Evolutionary conservation across 2,113 vertebrate genomes (phyloP), one percentile per base, ranked within the genome.

Genomic region (Hemicordylus capensis): DNA sequence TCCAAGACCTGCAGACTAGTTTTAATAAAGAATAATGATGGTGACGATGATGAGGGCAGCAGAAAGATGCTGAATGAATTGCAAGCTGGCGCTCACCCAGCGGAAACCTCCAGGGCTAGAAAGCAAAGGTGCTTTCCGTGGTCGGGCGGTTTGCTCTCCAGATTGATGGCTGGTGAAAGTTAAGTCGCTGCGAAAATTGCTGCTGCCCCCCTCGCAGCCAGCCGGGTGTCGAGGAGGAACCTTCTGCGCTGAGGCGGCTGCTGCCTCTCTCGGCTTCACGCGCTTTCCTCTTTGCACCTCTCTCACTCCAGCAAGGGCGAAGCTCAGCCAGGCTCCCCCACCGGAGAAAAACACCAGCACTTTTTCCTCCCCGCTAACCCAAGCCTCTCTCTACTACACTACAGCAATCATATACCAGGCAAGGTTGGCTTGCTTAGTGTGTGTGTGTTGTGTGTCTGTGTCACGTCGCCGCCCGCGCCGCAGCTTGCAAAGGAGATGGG

Each of bases 81-180:
- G n/a, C n/a, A n/a, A n/a, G n/a, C n/a, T n/a, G 6, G 14, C 58
- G 82, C 85, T 87, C 64, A 87, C 85, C 85, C 80, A 37, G 39
- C 34, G 26, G 79, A 26, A 26, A 67, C 72, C 72, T 81, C 78
- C 51, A 48, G 39, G 79, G 76, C 58, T 28, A 77, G 74, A 59
- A 67, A 76, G n/a, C 54, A 82, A 31, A 61, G 74, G 12, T 72
- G 85, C 51, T n/a, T 61, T 26, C 66, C 76, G 31, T 24, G 73
- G 1, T 77, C 80, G 5, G 63, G 64, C 85, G 19, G 37, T 69
- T 63, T 76, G 74, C 20, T 51, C 54, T 83, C 80, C 85, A 51
- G 66, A 12, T 77, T 81, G 73, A n/a, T 61, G 84, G 64, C 4
- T 79, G 59, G 31, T 10, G 2, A 20, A 59, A 51, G 58, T 31